phyloP scores from a whole-genome alignment of 2,113 vertebrate genomes.

The Dasyprocta punctata region DNA sequence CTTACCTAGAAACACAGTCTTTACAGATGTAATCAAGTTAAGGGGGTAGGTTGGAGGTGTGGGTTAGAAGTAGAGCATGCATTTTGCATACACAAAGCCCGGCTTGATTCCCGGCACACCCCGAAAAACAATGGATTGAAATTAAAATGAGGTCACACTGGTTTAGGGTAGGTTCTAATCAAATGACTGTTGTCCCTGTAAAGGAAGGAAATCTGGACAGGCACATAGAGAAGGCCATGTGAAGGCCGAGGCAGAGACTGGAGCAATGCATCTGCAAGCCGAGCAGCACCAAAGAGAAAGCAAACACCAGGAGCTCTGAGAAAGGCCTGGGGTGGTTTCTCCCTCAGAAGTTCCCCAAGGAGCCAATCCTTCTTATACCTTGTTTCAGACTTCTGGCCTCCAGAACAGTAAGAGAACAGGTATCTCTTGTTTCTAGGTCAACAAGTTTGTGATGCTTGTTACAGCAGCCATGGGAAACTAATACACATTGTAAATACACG shows the following conservation, averaged over 20 bases:
- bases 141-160: background rate
- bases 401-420: background rate
- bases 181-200: background rate
- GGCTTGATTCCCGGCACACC: background rate
- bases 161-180: background rate
- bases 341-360: background rate
- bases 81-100: background rate
- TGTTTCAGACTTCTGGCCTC: background rate
- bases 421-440: background rate
- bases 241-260: background rate
- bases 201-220: background rate
- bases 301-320: background rate
- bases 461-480: background rate
- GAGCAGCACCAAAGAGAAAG: background rate
- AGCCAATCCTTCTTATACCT: background rate
- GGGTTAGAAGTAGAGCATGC: background rate
- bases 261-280: background rate
- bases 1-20: background rate
- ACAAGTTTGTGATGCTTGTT: background rate
- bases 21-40: background rate
- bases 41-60: background rate
- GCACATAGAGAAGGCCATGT: background rate
- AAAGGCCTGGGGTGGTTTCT: background rate
- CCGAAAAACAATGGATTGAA: background rate
- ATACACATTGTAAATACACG: background rate